These are phyloP conservation scores for Theretra japonica DNA, from an alignment of 2,888 invertebrate genomes.

Conservation along the genomic window DNA sequence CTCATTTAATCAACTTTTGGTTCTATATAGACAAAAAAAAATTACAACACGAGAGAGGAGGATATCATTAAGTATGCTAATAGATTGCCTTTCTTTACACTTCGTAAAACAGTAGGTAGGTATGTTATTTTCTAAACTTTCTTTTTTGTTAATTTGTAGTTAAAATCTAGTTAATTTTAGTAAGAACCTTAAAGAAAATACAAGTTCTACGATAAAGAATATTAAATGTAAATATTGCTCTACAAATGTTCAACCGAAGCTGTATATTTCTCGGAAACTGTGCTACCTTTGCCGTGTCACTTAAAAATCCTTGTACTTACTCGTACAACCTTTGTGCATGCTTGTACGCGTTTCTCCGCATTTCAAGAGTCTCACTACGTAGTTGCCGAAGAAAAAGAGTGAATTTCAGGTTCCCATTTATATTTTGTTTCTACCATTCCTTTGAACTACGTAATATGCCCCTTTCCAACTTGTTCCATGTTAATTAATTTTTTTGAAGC, in stretches of 20 bases:
- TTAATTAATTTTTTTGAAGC: neutral
- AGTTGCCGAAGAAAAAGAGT: neutral
- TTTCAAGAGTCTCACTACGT: neutral
- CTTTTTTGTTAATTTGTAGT: too few relatives aligned
- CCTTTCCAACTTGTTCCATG: neutral
- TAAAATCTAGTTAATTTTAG: too few relatives aligned
- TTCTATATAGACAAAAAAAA: too few relatives aligned
- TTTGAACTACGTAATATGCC: neutral
- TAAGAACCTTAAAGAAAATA: too few relatives aligned
- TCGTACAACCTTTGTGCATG: conserved; percentile 10
- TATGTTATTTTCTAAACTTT: too few relatives aligned
- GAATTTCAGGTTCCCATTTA: conserved; percentile 2
- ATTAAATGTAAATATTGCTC: neutral
- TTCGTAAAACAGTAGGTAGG: too few relatives aligned
- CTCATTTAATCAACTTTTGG: too few relatives aligned
- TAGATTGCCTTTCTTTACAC: too few relatives aligned
- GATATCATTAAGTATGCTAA: too few relatives aligned
- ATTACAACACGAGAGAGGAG: too few relatives aligned
- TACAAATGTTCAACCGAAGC: neutral
- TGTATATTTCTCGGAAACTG: neutral
- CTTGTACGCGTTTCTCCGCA: neutral
- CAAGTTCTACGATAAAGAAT: too few relatives aligned
- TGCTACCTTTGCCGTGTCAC: conserved; percentile 1
- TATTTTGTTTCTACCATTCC: neutral
- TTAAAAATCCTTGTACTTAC: conserved; percentile 5